Conservation (phyloP, 2,797 vertebrate species). For the Kryptopterus vitreolus region DNA sequence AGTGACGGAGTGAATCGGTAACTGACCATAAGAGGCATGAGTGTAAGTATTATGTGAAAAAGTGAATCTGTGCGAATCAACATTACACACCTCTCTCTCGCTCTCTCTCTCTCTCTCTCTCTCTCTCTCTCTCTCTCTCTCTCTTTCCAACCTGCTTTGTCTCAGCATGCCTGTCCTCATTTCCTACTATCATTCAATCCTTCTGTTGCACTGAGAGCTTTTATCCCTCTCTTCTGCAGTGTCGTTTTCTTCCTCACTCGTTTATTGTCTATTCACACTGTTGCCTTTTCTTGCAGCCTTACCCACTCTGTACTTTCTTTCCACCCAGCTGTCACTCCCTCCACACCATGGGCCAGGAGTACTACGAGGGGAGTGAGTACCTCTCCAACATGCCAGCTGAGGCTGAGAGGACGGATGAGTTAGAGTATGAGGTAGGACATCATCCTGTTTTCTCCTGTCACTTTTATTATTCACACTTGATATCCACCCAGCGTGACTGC, state of each 20-base stretch:
- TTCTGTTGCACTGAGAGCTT: constrained; percentile 17
- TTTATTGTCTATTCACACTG: constrained; percentile 16
- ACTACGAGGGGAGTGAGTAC: constrained; percentile 89
- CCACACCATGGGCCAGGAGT: constrained; percentile 90
- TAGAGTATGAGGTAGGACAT: constrained; percentile 92
- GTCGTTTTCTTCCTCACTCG: background rate
- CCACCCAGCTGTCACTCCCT: constrained; percentile 91
- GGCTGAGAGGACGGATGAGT: constrained; percentile 89
- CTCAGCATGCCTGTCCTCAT: background rate
- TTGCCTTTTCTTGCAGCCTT: constrained; percentile 13
- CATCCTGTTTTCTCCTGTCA: constrained; percentile 40
- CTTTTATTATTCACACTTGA: constrained; percentile 50
- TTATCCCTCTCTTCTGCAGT: constrained; percentile 28
- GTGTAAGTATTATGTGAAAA: background rate
- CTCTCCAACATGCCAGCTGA: constrained; percentile 86
- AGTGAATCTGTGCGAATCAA: background rate
- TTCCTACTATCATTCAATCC: constrained; percentile 30
- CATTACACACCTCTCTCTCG: background rate
- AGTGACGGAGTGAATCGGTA: background rate
- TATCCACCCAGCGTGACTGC: constrained; percentile 36
- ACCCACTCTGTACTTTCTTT: constrained; percentile 35
- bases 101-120: background rate
- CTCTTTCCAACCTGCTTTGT: background rate
- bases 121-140: constrained; percentile 4
- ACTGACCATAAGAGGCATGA: no score